phyloP scores from a whole-genome alignment of 2,113 vertebrate genomes.

The Panthera uncia region DNA sequence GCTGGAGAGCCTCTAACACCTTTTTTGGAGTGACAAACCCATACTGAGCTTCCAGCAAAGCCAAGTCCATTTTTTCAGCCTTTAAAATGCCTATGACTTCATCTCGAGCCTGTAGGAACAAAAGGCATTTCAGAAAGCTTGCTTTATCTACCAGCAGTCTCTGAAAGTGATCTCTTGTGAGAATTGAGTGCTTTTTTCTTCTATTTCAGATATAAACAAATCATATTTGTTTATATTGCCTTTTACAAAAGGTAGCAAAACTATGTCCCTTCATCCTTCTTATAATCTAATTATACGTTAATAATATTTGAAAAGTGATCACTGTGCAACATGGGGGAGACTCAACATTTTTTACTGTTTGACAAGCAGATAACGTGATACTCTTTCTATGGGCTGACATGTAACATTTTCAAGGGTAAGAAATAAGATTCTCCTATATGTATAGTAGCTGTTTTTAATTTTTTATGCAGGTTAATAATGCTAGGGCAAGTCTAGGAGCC shows the following conservation, averaged over 20 bases:
- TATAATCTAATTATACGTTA: not conserved
- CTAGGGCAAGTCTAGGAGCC: constrained; percentile 20
- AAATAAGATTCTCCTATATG: not conserved
- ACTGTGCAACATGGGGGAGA: not conserved
- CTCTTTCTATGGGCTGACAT: not conserved
- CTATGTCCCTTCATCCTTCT: constrained; percentile 47
- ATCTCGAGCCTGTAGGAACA: constrained; percentile 93
- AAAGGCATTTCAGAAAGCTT: constrained; percentile 69
- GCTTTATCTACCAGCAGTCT: constrained; percentile 6
- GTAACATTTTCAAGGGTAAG: not conserved
- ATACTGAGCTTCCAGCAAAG: constrained; percentile 95
- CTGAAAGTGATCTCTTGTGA: constrained; percentile 35
- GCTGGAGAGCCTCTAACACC: constrained; percentile 95
- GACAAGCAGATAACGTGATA: not conserved
- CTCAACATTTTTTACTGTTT: not conserved
- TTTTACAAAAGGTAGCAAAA: constrained; percentile 35
- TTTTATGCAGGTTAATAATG: constrained; percentile 27
- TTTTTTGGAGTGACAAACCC: constrained; percentile 95
- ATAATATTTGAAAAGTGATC: not conserved
- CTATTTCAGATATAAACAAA: constrained; percentile 43
- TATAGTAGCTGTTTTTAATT: constrained; percentile 53
- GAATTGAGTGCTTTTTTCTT: constrained; percentile 9
- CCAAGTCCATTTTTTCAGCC: constrained; percentile 96
- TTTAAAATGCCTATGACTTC: constrained; percentile 97
- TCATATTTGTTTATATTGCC: not conserved